Conservation (phyloP, 2,888 invertebrate species). For the Allacma fusca region DNA sequence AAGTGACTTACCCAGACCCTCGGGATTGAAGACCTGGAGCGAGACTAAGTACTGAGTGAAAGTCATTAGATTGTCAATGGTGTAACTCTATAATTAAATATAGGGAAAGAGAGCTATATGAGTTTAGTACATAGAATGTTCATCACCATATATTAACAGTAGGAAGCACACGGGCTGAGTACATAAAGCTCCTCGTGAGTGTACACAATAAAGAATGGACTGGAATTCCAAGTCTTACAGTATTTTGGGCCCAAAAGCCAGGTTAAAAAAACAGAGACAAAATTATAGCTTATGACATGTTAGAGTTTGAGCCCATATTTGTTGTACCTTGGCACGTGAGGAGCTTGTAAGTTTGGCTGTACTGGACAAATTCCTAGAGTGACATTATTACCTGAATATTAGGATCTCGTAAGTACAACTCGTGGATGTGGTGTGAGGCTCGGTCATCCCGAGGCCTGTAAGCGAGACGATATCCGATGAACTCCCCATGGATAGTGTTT, state of each 20-base stretch:
- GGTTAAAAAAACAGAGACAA: no score
- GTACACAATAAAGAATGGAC: no score
- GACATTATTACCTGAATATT: conserved; percentile 73
- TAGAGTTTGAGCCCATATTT: no score
- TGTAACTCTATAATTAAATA: conserved; percentile 69
- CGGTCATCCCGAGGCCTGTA: conserved; percentile 73
- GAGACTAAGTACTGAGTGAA: conserved; percentile 80
- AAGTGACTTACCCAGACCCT: conserved; percentile 70
- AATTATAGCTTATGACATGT: no score
- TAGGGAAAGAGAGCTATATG: conserved; percentile 31
- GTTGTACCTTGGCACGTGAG: no score
- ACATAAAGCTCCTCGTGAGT: no score
- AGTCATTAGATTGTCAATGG: conserved; percentile 73
- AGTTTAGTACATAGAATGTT: no score
- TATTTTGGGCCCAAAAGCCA: no score
- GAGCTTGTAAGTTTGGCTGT: no score
- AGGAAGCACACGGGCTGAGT: no score
- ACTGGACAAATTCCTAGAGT: no score
- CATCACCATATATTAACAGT: not conserved
- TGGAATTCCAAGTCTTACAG: no score
- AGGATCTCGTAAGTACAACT: conserved; percentile 75
- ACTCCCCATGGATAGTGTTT: conserved; percentile 75
- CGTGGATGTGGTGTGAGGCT: conserved; percentile 67
- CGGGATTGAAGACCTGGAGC: conserved; percentile 79
- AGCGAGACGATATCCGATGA: conserved; percentile 77